A percentile compares a stretch with the other conserved stretches of the same genome.
Evolutionary conservation across 2,797 vertebrate genomes (phyloP).

Genomic region (Sorex maritimensis): DNA sequence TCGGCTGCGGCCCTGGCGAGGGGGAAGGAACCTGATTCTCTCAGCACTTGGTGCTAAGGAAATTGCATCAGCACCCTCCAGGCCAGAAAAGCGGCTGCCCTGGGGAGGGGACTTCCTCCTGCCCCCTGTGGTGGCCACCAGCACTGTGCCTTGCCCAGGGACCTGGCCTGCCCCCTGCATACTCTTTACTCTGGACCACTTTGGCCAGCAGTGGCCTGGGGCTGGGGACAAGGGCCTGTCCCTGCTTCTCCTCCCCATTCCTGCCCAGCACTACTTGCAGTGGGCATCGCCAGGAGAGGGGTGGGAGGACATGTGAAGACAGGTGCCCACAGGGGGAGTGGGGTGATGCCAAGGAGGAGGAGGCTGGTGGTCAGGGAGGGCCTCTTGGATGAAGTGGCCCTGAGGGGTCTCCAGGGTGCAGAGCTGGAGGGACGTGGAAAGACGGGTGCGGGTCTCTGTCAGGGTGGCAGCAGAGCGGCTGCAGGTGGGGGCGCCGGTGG

Average conservation of each 20-base stretch:
- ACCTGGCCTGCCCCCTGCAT: background rate
- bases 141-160: background rate
- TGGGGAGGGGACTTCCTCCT: background rate
- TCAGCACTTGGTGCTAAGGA: conserved; percentile 76
- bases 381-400: conserved; percentile 23
- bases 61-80: conserved; percentile 75
- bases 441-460: background rate
- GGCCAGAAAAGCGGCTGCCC: background rate
- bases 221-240: background rate
- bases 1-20: background rate
- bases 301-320: background rate
- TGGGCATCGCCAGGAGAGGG: background rate
- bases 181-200: background rate
- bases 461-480: background rate
- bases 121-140: background rate
- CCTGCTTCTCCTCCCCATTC: background rate
- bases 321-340: too few relatives aligned
- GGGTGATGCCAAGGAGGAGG: too few relatives aligned
- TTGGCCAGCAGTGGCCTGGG: background rate
- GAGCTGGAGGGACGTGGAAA: background rate
- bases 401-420: background rate
- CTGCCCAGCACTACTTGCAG: background rate
- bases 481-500: too few relatives aligned
- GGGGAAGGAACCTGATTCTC: background rate
- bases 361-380: background rate